Evolutionary conservation across 2,797 vertebrate species (phyloP).

Genomic region (Sebastes kiyomatsui): DNA sequence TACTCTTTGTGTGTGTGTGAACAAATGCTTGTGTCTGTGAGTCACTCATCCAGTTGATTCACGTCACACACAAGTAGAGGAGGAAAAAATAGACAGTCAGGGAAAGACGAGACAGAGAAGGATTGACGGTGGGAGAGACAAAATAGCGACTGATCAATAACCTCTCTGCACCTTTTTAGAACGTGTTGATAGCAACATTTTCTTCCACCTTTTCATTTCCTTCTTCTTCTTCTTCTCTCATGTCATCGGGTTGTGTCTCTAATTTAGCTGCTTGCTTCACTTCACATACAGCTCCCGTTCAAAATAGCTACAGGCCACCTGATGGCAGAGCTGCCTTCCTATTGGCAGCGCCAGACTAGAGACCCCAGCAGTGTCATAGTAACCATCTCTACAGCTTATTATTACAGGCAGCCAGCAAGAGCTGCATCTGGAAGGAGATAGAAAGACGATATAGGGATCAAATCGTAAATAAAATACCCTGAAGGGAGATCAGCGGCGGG

Average conservation of each 20-base stretch:
- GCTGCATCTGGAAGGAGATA: slow-evolving; percentile 23
- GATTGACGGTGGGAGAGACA: background rate
- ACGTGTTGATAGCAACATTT: background rate
- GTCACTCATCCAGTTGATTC: slow-evolving; percentile 52
- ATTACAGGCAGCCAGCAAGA: slow-evolving; percentile 30
- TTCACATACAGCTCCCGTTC: slow-evolving; percentile 80
- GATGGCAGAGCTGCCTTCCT: slow-evolving; percentile 49
- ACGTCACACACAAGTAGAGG: slow-evolving; percentile 28
- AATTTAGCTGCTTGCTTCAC: slow-evolving; percentile 81
- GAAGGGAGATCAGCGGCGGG: background rate
- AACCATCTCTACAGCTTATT: slow-evolving; percentile 67
- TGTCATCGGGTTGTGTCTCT: slow-evolving; percentile 69
- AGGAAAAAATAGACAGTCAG: background rate
- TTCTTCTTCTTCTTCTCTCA: slow-evolving; percentile 12
- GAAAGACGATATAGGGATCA: slow-evolving; percentile 23
- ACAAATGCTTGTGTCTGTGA: slow-evolving; percentile 40
- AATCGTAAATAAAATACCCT: slow-evolving; percentile 36
- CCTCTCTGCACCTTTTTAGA: background rate
- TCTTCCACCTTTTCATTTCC: slow-evolving; percentile 22
- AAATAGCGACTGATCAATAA: slow-evolving; percentile 11
- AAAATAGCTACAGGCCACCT: slow-evolving; percentile 81
- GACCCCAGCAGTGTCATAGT: slow-evolving; percentile 78
- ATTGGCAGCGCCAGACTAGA: slow-evolving; percentile 65
- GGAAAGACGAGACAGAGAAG: background rate
- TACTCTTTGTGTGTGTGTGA: slow-evolving; percentile 14